Evolutionary conservation across 2,888 invertebrate species (phyloP), one percentile per base, ranked within the genome.

Genomic region (Tipula lateralis): DNA sequence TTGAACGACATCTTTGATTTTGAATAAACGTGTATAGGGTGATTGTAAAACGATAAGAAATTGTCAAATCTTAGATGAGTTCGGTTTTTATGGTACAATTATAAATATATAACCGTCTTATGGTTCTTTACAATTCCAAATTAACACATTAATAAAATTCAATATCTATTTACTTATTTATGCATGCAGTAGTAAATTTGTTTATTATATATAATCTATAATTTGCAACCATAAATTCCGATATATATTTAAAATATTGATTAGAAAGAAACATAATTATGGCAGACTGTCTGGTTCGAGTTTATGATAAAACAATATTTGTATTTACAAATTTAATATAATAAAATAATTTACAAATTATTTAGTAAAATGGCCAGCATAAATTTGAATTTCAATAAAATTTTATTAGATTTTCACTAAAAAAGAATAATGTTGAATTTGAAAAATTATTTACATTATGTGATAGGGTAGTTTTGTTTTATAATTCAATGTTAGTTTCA

Each of bases 1-100:
- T 12, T 66, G 66, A 66, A 66, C 66, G 66, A 66, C 66, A 66
- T 66, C 66, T 66, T 66, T 66, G 66, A 66, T 66, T 66, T 66
- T 24, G 66, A 66, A 66, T 24, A 66, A 66, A 66, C 24, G 24
- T 66, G 24, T 9, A 24, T 24, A 66, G 66, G 66, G 66, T 66
- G 66, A 24, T 24, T 2, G 9, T n/a, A 0, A 24, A 24, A 24
- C 19, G n/a, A n/a, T 7, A 7, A 6, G 36, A 36, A 36, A 44
- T 66, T 24, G 66, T 66, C 66, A 66, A 24, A 66, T 24, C 2
- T 66, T 66, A 9, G 66, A 44, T 24, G 66, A 19, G 66, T 66
- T 66, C 66, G 66, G 66, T 66, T 24, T 66, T 66, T 66, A 66
- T 66, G 24, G 66, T 24, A 66, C 4, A 24, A 19, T 24, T 9